These are phyloP conservation scores for Phyllopteryx taeniolatus DNA, from an alignment of 2,113 vertebrate genomes.

Conservation along the genomic window DNA sequence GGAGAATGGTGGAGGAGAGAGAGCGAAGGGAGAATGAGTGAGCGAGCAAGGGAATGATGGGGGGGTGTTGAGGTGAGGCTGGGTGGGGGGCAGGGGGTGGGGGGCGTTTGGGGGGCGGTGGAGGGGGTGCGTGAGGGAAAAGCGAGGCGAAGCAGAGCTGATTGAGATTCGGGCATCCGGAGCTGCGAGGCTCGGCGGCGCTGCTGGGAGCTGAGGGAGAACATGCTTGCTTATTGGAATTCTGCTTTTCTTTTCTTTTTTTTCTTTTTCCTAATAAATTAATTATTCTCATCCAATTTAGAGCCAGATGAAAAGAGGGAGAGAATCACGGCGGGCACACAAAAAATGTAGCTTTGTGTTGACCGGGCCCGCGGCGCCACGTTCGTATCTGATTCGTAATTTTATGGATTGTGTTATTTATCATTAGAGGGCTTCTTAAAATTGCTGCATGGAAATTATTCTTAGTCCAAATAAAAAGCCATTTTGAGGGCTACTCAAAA, in stretches of 20 bases:
- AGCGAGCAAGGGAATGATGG: constrained; percentile 37
- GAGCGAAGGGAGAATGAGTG: constrained; percentile 14
- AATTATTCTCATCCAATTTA: constrained; percentile 73
- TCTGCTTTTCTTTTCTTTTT: constrained; percentile 41
- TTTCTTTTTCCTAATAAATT: constrained; percentile 63
- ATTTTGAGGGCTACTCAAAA: not conserved
- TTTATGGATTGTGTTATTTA: constrained; percentile 5
- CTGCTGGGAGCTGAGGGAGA: constrained; percentile 54
- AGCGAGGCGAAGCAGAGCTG: constrained; percentile 68
- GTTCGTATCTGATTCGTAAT: constrained; percentile 48
- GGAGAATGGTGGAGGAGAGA: constrained; percentile 12
- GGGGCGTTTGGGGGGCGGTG: too few species aligned
- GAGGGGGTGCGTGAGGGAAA: constrained; percentile 35
- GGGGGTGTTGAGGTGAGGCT: constrained; percentile 34
- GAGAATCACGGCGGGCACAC: constrained; percentile 44
- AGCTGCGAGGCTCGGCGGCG: constrained; percentile 61
- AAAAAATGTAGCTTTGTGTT: constrained; percentile 66
- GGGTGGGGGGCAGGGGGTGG: not conserved
- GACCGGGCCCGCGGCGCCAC: constrained; percentile 43
- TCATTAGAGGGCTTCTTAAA: not conserved
- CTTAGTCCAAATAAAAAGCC: not conserved
- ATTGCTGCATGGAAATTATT: not conserved
- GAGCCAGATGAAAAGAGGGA: constrained; percentile 66
- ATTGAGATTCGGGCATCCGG: constrained; percentile 71
- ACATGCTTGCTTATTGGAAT: constrained; percentile 67